Base-by-base conservation (phyloP, 2,113 vertebrate species). In the Psittacula cyanocephala region DNA sequence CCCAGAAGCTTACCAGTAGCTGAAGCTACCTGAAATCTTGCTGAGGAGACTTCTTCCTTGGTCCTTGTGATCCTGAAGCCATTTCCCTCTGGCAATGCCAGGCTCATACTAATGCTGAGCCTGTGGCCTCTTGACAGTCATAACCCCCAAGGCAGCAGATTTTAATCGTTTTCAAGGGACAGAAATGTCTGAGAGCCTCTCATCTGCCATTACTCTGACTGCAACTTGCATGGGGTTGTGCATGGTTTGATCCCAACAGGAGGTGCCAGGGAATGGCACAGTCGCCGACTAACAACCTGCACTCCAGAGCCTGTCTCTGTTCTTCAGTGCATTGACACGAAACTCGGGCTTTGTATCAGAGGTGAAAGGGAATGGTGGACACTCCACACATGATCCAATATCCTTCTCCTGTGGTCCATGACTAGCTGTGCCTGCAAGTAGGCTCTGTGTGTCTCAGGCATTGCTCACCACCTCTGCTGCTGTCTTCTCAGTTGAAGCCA, bases 331-430 rank as follows among this genome's bases (percentile, higher is more conserved):
- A 2, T 72, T n/a, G 60, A 25, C 47, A 43, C 1, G 1, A 19
- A 43, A 5, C 52, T 55, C 43, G 4, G 78, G 50, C 9, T 39
- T 33, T 53, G 28, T 41, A 17, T 13, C n/a, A 24, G 68, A 25
- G 63, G 18, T 3, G 17, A 5, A 29, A 68, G 55, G 69, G 76
- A 71, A 3, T 0, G 2, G 64, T 4, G 33, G 46, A 4, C 27
- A 0, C 9, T 35, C 37, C 43, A 49, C 47, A 25, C 6, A 4
- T 4, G 65, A 6, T 27, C 22, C 1, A 0, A 2, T 13, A 5
- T 24, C 47, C n/a, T 10, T 72, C 59, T 80, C 24, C 20, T 14
- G 59, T 1, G 3, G 23, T 8, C 44, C 16, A 0, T 22, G 41
- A 9, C 3, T 11, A 35, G 65, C 18, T 43, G 29, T 64, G 47